A percentile compares a stretch with the other conserved stretches of the same genome.
These are phyloP conservation scores for Larimichthys polyactis DNA, from an alignment of 2,113 vertebrate species.

Conservation along the genomic window DNA sequence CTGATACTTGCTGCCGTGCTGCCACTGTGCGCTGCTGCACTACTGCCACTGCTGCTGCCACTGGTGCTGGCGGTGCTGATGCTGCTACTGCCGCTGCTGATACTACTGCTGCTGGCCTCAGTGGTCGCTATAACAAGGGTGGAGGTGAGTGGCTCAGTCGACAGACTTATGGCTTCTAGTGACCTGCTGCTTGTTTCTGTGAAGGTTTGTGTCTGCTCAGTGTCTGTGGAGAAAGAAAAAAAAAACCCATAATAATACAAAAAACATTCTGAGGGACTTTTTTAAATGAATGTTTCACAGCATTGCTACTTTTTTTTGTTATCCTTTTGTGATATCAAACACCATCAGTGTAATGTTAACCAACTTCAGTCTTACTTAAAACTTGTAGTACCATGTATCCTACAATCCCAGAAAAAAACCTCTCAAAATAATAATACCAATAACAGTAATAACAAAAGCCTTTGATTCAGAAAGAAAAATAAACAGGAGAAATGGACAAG, in stretches of 20 bases:
- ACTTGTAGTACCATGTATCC: too few relatives aligned
- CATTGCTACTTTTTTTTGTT: not conserved
- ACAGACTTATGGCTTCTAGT: constrained; percentile 36
- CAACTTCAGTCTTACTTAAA: too few relatives aligned
- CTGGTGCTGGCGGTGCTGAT: not conserved
- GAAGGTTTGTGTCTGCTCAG: constrained; percentile 59
- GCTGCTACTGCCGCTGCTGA: not conserved
- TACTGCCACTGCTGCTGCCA: not conserved
- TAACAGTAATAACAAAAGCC: too few relatives aligned
- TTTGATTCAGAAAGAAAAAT: too few relatives aligned
- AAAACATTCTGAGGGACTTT: not conserved
- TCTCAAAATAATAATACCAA: too few relatives aligned
- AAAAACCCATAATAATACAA: not conserved
- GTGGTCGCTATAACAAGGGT: constrained; percentile 55
- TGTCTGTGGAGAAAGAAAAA: constrained; percentile 56
- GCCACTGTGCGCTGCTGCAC: not conserved
- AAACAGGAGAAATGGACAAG: too few relatives aligned
- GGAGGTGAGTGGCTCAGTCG: constrained; percentile 65
- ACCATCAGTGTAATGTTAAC: not conserved
- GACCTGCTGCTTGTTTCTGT: constrained; percentile 63
- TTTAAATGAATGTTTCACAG: not conserved
- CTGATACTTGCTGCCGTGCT: not conserved
- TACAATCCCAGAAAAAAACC: too few relatives aligned
- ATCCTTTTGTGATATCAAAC: not conserved
- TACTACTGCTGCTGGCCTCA: constrained; percentile 45